Conservation (phyloP, 2,113 vertebrate species). For the Phaethornis superciliosus region DNA sequence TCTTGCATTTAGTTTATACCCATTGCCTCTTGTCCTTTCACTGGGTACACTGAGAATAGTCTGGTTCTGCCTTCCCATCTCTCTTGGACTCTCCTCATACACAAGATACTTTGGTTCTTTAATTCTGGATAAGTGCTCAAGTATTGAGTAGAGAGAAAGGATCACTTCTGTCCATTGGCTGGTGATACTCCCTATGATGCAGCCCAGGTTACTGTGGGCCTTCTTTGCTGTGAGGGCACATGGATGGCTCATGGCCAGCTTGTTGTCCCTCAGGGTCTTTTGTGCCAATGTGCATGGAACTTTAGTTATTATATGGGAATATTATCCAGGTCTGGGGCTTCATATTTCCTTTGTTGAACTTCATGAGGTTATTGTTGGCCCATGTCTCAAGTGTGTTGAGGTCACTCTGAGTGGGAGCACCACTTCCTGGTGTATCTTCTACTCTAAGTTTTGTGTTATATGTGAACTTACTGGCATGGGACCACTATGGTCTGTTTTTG, state of each 20-base stretch:
- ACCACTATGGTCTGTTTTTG: fast-evolving
- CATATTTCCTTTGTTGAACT: not conserved
- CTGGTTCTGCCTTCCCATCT: not conserved
- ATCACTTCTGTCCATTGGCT: too few relatives aligned
- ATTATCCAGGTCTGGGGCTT: not conserved
- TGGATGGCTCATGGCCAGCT: fast-evolving
- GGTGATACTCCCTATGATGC: not conserved
- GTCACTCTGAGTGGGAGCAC: not conserved
- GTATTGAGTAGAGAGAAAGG: too few relatives aligned
- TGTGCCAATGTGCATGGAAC: not conserved
- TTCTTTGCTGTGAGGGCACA: not conserved
- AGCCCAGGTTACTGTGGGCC: not conserved
- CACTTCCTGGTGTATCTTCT: not conserved
- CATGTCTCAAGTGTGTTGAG: not conserved
- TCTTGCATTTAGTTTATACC: not conserved
- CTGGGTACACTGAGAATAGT: not conserved
- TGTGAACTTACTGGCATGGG: not conserved
- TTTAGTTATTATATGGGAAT: not conserved
- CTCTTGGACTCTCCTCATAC: not conserved
- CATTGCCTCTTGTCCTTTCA: not conserved
- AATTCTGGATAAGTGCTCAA: too few relatives aligned
- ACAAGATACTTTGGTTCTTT: not conserved
- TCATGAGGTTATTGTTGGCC: not conserved
- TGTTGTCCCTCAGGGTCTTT: not conserved
- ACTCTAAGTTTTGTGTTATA: not conserved